Evolutionary conservation across 2,113 vertebrate genomes (phyloP).

Genomic region (Platysternon megacephalum): DNA sequence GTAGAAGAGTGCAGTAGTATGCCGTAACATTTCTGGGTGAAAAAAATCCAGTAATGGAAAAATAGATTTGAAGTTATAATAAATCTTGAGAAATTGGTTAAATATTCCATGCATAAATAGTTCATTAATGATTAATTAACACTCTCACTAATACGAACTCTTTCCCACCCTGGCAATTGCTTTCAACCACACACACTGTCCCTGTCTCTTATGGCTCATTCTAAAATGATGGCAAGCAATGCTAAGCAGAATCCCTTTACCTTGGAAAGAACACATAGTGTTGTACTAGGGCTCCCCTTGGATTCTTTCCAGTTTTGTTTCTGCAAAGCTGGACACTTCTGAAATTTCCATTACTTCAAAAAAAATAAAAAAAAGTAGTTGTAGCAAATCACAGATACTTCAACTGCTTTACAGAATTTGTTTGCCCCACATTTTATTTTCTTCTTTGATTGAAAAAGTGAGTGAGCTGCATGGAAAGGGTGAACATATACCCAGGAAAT

Average conservation of each 20-base stretch:
- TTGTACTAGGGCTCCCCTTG: background rate
- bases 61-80: constrained; percentile 51
- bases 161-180: constrained; percentile 18
- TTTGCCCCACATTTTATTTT: constrained; percentile 59
- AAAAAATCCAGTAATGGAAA: background rate
- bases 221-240: background rate
- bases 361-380: background rate
- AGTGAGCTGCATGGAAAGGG: constrained; percentile 62
- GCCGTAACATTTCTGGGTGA: constrained; percentile 62
- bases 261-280: background rate
- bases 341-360: constrained; percentile 76
- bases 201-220: background rate
- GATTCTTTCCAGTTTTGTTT: constrained; percentile 9
- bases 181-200: background rate
- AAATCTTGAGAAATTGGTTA: constrained; percentile 44
- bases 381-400: constrained; percentile 62
- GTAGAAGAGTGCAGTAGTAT: constrained; percentile 52
- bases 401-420: constrained; percentile 69
- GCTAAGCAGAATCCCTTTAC: background rate
- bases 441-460: constrained; percentile 58
- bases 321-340: constrained; percentile 33
- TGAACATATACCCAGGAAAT: constrained; percentile 79
- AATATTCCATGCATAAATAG: background rate
- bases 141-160: background rate
- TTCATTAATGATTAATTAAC: constrained; percentile 62